Conservation (phyloP, 2,888 invertebrate species). For the Brenthis daphne region DNA sequence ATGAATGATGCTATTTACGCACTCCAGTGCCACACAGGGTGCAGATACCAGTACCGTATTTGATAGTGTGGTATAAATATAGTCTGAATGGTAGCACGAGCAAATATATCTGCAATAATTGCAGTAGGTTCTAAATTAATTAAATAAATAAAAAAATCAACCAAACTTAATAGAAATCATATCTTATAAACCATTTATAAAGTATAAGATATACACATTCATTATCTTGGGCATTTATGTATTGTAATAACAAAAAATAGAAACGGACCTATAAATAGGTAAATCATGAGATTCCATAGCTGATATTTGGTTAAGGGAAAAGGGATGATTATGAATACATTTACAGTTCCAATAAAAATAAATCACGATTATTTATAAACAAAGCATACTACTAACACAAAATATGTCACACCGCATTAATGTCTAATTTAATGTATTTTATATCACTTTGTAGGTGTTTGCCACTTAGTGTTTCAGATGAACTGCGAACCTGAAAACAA, state of each 20-base stretch:
- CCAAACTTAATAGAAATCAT: too few species aligned
- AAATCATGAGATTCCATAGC: conserved; percentile 17
- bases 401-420: conserved; percentile 24
- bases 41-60: too few species aligned
- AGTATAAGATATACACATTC: too few species aligned
- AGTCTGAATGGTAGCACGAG: too few species aligned
- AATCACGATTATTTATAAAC: conserved; percentile 15
- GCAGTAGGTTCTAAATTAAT: too few species aligned
- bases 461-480: conserved; percentile 13
- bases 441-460: conserved; percentile 33
- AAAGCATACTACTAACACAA: conserved; percentile 24
- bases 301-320: conserved; percentile 5
- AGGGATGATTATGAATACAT: conserved; percentile 3
- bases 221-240: background rate
- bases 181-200: too few species aligned
- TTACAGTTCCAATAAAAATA: conserved; percentile 5
- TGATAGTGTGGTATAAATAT: too few species aligned
- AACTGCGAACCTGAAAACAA: conserved; percentile 23
- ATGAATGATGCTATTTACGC: too few species aligned
- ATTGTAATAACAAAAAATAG: background rate
- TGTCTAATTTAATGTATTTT: conserved; percentile 26
- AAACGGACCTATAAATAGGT: background rate
- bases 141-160: too few species aligned
- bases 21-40: too few species aligned
- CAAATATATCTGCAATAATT: too few species aligned